Percentiles rank a stretch among this genome's conserved stretches.
Conservation (phyloP, 2,888 invertebrate species). For the Agrochola macilenta region DNA sequence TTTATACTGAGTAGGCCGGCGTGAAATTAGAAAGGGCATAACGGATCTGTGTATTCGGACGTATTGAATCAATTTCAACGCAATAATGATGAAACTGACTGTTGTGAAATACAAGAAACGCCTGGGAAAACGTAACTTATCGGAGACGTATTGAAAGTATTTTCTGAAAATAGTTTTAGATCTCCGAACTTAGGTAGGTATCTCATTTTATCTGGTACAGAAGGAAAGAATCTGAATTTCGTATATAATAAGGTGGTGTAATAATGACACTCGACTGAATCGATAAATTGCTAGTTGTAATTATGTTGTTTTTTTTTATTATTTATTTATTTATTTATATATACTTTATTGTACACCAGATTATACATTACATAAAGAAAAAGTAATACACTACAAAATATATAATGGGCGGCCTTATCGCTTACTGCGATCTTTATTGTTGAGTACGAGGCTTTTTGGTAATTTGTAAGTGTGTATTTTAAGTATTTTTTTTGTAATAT, state of each 20-base stretch:
- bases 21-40: slow-evolving; percentile 58
- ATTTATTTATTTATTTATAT: too few relatives aligned
- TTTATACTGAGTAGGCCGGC: background rate
- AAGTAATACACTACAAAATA: too few relatives aligned
- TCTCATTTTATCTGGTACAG: too few relatives aligned
- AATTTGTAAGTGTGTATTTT: too few relatives aligned
- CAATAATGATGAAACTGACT: slow-evolving; percentile 34
- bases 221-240: background rate
- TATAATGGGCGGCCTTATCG: too few relatives aligned
- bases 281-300: background rate
- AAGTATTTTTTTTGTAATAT: too few relatives aligned
- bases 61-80: slow-evolving; percentile 51
- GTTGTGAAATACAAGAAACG: slow-evolving; percentile 27
- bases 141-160: background rate
- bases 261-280: background rate
- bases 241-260: background rate
- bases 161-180: background rate
- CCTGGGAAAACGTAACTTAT: background rate
- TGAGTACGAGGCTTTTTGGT: too few relatives aligned
- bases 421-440: too few relatives aligned
- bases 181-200: background rate
- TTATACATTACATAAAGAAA: too few relatives aligned
- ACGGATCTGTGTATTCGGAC: slow-evolving; percentile 40
- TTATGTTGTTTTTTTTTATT: background rate
- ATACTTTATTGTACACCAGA: too few relatives aligned